These are phyloP conservation scores for Panthera uncia DNA, from an alignment of 2,113 vertebrate species.

Conservation along the genomic window DNA sequence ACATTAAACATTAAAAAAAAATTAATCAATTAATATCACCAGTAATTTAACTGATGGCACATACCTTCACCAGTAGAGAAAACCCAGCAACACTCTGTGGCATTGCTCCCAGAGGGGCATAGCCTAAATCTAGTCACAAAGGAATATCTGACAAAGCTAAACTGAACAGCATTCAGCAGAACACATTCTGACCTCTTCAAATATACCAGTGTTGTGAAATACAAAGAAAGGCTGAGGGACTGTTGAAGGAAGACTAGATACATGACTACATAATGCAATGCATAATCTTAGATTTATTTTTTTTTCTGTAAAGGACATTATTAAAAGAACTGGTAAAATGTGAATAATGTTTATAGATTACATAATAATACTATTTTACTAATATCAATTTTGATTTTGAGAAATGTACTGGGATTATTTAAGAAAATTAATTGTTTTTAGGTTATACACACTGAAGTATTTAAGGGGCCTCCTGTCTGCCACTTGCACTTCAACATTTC, in stretches of 20 bases:
- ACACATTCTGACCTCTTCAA: not conserved
- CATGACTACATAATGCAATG: not conserved
- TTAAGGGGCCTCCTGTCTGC: not conserved
- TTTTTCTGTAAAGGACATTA: not conserved
- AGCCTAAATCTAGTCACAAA: not conserved
- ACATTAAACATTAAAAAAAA: not conserved
- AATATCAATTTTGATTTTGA: not conserved
- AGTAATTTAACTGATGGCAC: too few relatives aligned
- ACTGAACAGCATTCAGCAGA: not conserved
- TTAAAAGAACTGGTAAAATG: not conserved
- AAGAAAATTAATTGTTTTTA: not conserved
- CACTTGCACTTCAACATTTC: not conserved
- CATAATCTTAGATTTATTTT: not conserved
- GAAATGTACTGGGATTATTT: not conserved
- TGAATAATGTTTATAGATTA: not conserved
- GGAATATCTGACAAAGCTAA: not conserved
- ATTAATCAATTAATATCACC: not conserved
- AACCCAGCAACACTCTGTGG: not conserved
- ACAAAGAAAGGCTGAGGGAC: not conserved
- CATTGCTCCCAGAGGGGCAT: not conserved
- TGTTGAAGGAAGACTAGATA: not conserved
- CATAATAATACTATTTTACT: not conserved
- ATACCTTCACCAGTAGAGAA: not conserved
- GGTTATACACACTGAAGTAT: not conserved
- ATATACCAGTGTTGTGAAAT: not conserved